Evolutionary conservation across 1,140 invertebrate genomes (phyloP), one percentile per base, ranked within the genome.

Genomic region (Ostrea edulis): DNA sequence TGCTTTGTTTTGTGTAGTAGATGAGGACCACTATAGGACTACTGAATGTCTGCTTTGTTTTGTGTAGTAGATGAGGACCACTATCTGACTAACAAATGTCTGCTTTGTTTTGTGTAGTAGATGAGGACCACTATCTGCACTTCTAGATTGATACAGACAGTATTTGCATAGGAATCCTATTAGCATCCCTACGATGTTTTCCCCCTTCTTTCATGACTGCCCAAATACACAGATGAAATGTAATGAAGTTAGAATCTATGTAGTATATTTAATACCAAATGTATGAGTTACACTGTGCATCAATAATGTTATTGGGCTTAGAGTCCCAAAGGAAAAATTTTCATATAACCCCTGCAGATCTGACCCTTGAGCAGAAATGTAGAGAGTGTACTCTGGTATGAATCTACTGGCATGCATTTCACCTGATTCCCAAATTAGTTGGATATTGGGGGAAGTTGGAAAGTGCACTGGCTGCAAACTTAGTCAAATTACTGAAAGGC

Each of bases 191-290:
- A 25, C 68, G 7, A 25, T 29, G 22, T 29, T 35, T 68, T 77
- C 29, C 29, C n/a, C 68, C 68, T 35, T 77, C 68, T 2, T 77
- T 77, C 68, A 25, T 77, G 68, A 77, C 68, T 77, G 68, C 68
- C 68, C 68, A 77, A 29, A 29, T 77, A 77, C 68, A 77, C 68
- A 77, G 68, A 77, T 77, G 68, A 77, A 77, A 77, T 77, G 25
- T 77, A 77, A 77, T 77, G 68, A 77, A 77, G 68, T 77, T 25
- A 77, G 25, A 77, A 77, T 77, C 68, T 77, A 77, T 77, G 68
- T 77, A 77, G 68, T 77, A 77, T 77, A 77, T 77, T 77, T 77
- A 77, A 77, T 77, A 29, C 68, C 68, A 77, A 62, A 11, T 77
- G 68, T 77, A 77, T 29, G 9, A 29, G 68, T 77, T 35, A 77